Percentiles rank a stretch among this genome's conserved stretches.
phyloP scores from a whole-genome alignment of 2,888 invertebrate genomes.

The Eupithecia subumbrata region DNA sequence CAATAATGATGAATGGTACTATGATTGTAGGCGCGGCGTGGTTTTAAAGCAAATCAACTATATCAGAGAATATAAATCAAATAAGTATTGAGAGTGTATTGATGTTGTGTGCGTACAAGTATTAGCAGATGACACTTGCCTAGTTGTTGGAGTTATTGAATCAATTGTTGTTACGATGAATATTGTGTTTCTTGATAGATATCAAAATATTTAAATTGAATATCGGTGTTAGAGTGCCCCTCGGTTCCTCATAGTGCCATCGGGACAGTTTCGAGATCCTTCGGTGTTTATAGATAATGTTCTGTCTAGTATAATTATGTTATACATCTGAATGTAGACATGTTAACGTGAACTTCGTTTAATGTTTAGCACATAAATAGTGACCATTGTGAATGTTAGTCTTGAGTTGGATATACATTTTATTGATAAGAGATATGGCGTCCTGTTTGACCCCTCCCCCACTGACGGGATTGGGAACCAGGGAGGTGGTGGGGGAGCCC shows the following conservation, averaged over 20 bases:
- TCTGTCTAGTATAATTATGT: neutral
- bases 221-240: neutral
- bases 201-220: neutral
- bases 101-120: neutral
- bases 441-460: neutral
- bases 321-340: neutral
- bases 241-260: neutral
- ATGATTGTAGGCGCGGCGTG: neutral
- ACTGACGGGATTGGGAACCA: neutral
- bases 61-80: neutral
- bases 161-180: neutral
- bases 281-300: neutral
- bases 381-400: neutral
- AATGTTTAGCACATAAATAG: neutral
- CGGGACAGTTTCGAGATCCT: neutral
- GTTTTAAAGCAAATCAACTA: neutral
- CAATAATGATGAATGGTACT: constrained; percentile 10
- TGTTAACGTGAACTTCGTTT: neutral
- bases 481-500: neutral
- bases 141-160: neutral
- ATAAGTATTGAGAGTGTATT: neutral
- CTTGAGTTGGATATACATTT: neutral
- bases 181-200: neutral
- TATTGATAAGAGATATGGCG: neutral
- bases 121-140: neutral